Evolutionary conservation across 2,888 invertebrate species (phyloP).

Genomic region (Agrochola litura): DNA sequence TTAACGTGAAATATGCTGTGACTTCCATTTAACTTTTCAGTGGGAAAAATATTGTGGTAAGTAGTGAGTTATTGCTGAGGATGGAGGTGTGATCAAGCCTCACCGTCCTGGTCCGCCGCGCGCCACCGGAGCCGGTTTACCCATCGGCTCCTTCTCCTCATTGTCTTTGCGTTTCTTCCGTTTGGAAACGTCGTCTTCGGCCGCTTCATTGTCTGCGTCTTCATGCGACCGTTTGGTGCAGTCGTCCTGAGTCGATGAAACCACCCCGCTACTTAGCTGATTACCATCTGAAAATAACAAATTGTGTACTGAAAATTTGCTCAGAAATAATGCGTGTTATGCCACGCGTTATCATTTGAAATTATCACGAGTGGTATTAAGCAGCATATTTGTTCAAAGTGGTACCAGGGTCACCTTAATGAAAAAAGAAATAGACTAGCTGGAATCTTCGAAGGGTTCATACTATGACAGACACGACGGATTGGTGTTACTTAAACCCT

Average conservation of each 20-base stretch:
- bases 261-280: slow-evolving; percentile 84
- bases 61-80: neutral
- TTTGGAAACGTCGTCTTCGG: slow-evolving; percentile 92
- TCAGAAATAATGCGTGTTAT: neutral
- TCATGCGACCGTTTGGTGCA: slow-evolving; percentile 79
- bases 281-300: slow-evolving; percentile 69
- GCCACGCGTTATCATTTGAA: neutral
- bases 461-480: neutral
- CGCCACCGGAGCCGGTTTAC: slow-evolving; percentile 85
- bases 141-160: slow-evolving; percentile 90
- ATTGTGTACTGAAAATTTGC: slow-evolving; percentile 9
- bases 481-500: neutral
- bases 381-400: neutral
- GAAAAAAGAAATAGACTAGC: neutral
- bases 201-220: slow-evolving; percentile 90
- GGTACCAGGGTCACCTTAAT: neutral
- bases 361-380: neutral
- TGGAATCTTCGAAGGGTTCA: neutral
- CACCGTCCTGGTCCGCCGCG: slow-evolving; percentile 83
- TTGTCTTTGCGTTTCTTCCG: slow-evolving; percentile 95
- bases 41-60: neutral
- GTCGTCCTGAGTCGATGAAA: slow-evolving; percentile 86
- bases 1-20: neutral
- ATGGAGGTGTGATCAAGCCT: slow-evolving; percentile 12
- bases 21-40: neutral